Evolutionary conservation across 1,140 invertebrate species (phyloP).

Genomic region (Hycleus phaleratus): DNA sequence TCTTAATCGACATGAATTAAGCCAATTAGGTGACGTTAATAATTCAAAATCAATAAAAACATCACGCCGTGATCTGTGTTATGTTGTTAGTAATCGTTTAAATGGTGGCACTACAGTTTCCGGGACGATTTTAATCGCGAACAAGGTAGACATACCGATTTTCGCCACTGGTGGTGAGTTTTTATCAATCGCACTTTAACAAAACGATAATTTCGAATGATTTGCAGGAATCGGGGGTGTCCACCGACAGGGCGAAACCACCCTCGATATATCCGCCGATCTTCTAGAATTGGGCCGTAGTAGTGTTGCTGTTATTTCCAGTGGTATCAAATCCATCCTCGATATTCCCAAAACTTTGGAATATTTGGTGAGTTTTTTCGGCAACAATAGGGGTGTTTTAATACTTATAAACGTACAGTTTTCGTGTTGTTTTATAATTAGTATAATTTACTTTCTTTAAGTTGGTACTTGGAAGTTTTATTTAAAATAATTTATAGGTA

Average conservation of each 20-base stretch:
- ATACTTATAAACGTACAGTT: no score
- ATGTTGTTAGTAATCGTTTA: constrained; percentile 58
- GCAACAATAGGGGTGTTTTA: no score
- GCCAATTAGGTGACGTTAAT: constrained; percentile 49
- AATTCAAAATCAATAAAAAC: constrained; percentile 57
- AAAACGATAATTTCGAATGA: neutral
- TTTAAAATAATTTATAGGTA: no score
- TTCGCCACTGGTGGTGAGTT: constrained; percentile 81
- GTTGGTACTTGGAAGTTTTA: no score
- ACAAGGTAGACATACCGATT: constrained; percentile 74
- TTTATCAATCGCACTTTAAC: neutral
- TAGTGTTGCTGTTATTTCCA: constrained; percentile 83
- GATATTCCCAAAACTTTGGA: constrained; percentile 93
- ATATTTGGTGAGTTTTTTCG: constrained; percentile 61
- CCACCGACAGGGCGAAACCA: constrained; percentile 75
- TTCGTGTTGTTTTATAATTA: no score
- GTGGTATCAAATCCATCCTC: constrained; percentile 95
- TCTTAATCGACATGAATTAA: constrained; percentile 55
- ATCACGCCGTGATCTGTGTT: constrained; percentile 80
- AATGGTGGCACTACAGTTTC: constrained; percentile 95
- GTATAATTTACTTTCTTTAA: no score
- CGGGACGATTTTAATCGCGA: constrained; percentile 81
- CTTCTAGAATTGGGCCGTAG: constrained; percentile 82
- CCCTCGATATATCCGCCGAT: constrained; percentile 93
- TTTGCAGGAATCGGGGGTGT: constrained; percentile 78